These are phyloP conservation scores for Aradophagus sp. DNA, from an alignment of 1,140 invertebrate species.

Conservation along the genomic window DNA sequence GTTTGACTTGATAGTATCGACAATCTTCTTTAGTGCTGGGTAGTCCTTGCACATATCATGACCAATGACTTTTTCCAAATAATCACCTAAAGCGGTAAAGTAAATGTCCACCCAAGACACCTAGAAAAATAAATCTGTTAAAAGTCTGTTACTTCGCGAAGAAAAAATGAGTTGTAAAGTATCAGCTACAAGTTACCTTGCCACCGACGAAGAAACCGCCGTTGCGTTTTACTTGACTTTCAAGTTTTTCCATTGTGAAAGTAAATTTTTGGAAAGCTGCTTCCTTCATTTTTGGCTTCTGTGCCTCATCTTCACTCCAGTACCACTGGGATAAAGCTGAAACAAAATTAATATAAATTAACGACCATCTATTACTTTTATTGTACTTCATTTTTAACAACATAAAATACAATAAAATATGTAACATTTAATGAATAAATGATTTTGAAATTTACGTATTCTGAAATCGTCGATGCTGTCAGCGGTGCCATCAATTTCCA, in stretches of 20 bases:
- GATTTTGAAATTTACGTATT: conserved; percentile 53
- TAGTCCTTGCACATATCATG: conserved; percentile 60
- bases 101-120: conserved; percentile 70
- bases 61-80: conserved; percentile 55
- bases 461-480: conserved; percentile 62
- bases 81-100: conserved; percentile 61
- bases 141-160: background rate
- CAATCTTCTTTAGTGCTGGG: conserved; percentile 65
- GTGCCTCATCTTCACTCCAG: conserved; percentile 55
- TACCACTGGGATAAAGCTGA: conserved; percentile 39
- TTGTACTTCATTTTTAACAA: too few relatives aligned
- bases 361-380: too few relatives aligned
- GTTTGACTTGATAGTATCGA: conserved; percentile 62
- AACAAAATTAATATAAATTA: background rate
- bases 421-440: too few relatives aligned
- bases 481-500: conserved; percentile 58
- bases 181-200: conserved; percentile 58
- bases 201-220: conserved; percentile 74
- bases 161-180: background rate
- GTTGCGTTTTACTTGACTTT: conserved; percentile 71
- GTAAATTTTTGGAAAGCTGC: conserved; percentile 57
- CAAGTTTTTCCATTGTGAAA: conserved; percentile 71
- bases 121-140: conserved; percentile 54
- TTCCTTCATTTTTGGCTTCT: conserved; percentile 62
- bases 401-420: too few relatives aligned